Base-by-base conservation (phyloP, 1,140 invertebrate genomes). In the Pachyrhynchus sulphureomaculatus region DNA sequence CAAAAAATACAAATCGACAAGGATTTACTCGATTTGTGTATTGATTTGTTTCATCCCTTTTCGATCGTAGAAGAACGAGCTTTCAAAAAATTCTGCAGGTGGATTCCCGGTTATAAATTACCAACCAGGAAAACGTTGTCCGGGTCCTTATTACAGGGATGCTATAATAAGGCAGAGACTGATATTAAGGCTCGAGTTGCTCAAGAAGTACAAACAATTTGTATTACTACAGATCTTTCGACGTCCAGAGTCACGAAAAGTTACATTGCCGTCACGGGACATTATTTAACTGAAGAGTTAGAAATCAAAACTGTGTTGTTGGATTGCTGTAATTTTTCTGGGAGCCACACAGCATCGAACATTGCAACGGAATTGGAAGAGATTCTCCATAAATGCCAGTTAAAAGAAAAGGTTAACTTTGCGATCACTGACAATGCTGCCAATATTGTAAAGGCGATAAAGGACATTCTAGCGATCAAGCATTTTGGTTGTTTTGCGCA, bases 81-180 rank as follows among this genome's bases (percentile, higher is more conserved):
- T n/a, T n/a, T n/a, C n/a, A n/a, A n/a, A n/a, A n/a, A n/a, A n/a
- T n/a, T n/a, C n/a, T n/a, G n/a, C n/a, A n/a, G n/a, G n/a, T n/a
- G n/a, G n/a, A n/a, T n/a, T n/a, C n/a, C n/a, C n/a, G n/a, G n/a
- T n/a, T n/a, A n/a, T n/a, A n/a, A n/a, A n/a, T n/a, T n/a, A n/a
- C n/a, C n/a, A n/a, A n/a, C n/a, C n/a, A n/a, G n/a, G n/a, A 64
- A 42, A 74, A 73, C 64, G 51, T 34, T 12, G 42, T 68, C 66
- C 36, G 56, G 58, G 9, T 52, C 49, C 0, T 29, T 71, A 15
- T 13, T 70, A 42, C 64, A 53, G 18, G 42, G 44, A 4, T 33
- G 18, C 24, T 67, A 55, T 56, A 51, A 59, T 39, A n/a, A n/a
- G n/a, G n/a, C n/a, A n/a, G n/a, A n/a, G n/a, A n/a, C n/a, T n/a